Base-by-base conservation (phyloP, 2,113 vertebrate genomes). In the Cyprinodon brontotheroides region DNA sequence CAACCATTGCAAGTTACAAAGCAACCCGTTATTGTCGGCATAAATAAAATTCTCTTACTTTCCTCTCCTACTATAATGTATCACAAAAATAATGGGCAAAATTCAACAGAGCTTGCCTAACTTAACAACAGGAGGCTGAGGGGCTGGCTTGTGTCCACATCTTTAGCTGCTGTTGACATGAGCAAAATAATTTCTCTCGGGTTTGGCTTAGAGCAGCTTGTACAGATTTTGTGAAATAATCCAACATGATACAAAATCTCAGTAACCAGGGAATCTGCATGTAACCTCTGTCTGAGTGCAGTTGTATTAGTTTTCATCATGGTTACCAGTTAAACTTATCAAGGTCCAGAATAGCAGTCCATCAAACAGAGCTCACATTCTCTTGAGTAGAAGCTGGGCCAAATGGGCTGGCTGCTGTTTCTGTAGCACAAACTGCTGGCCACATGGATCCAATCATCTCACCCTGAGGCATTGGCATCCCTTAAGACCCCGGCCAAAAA, bases 371-470 rank as follows among this genome's bases (percentile, higher is more conserved):
- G 92, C 91, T 92, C 78, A 83, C 83, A 85, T 90, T 82, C 75
- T 88, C 87, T 29, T 80, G 87, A 81, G 86, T 62, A 84, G 77
- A 74, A 74, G 43, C 45, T 1, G 68, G 65, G 84, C 93, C 95
- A 95, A 94, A 90, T 85, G 92, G 84, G 81, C 86, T 92, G 91
- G 87, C 87, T 80, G 84, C 86, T 74, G 91, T 83, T 93, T 90
- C 91, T 93, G 90, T 79, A 70, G 77, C 68, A 68, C 1, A 71
- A 79, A 92, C 88, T 81, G 68, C 45, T 53, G 86, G 77, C 83
- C 92, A 90, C 82, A 88, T 89, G 88, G 45, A 83, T 89, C 78
- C 82, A 75, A 89, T 80, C 78, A 90, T 91, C 92, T 79, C 89
- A 87, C 93, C 87, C 77, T 75, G 84, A 82, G 91, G 93, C 83